Evolutionary conservation across 2,113 vertebrate genomes (phyloP).

Genomic region (Ancistrus triradiatus): DNA sequence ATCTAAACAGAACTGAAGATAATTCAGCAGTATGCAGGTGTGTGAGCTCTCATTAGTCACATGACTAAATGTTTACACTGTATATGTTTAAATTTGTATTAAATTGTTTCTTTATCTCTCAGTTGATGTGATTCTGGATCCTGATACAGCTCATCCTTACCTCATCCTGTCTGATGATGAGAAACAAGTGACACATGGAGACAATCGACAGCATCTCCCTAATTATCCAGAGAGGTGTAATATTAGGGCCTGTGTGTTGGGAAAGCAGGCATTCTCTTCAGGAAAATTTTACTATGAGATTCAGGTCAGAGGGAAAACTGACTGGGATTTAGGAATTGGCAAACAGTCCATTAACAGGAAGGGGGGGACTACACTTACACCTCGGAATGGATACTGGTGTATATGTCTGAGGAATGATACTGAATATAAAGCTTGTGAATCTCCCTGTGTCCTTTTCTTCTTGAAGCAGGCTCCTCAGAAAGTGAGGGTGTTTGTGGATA

Average conservation of each 20-base stretch:
- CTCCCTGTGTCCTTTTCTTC: too few relatives aligned
- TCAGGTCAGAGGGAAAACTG: neutral
- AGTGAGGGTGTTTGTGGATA: too few relatives aligned
- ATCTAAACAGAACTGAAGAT: neutral
- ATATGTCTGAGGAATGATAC: too few relatives aligned
- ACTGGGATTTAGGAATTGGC: neutral
- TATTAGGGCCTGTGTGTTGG: neutral
- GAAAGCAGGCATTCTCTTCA: neutral
- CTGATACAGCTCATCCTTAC: constrained; percentile 13
- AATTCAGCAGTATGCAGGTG: constrained; percentile 2
- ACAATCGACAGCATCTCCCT: neutral
- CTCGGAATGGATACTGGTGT: too few relatives aligned
- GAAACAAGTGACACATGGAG: neutral
- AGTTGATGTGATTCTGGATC: constrained; percentile 18
- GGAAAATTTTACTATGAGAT: constrained; percentile 1
- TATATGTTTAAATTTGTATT: neutral
- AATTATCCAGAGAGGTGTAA: constrained; percentile 4
- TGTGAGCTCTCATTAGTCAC: neutral
- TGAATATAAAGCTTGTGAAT: too few relatives aligned
- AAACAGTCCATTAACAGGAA: neutral
- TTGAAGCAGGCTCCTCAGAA: too few relatives aligned
- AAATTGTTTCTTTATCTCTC: neutral
- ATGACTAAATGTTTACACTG: neutral
- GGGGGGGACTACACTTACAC: neutral
- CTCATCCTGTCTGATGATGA: constrained; percentile 18